Percentiles rank a stretch among this genome's conserved stretches.
phyloP scores from a whole-genome alignment of 2,797 vertebrate genomes.

The Rhinatrema bivittatum region DNA sequence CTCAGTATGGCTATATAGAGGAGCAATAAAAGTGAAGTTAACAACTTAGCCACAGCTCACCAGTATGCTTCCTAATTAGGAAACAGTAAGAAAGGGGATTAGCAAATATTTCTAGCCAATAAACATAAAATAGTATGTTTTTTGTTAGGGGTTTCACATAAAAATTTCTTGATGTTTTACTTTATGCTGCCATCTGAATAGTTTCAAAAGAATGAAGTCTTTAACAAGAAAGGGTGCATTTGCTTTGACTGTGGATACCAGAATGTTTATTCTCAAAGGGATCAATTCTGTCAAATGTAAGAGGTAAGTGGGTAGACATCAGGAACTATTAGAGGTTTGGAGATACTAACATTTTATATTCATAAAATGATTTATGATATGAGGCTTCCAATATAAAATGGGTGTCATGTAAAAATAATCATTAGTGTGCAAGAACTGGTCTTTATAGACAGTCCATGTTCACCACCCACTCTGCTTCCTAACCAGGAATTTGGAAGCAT shows the following conservation, averaged over 20 bases:
- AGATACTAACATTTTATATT: no score
- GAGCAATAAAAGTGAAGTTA: not conserved
- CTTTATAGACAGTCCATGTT: no score
- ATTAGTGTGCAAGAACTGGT: not conserved
- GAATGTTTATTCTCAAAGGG: not conserved
- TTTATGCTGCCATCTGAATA: no score
- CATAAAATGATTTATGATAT: not conserved
- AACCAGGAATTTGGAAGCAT: no score
- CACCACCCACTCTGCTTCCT: no score
- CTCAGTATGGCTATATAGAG: not conserved
- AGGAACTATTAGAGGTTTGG: no score
- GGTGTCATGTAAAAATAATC: conserved; percentile 1
- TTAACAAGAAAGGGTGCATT: not conserved
- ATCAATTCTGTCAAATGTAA: no score
- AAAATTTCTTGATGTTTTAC: not conserved
- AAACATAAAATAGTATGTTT: not conserved
- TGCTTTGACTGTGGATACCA: not conserved
- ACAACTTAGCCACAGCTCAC: not conserved
- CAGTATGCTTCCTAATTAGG: not conserved
- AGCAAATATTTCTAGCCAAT: not conserved
- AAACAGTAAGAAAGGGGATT: not conserved
- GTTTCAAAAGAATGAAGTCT: not conserved
- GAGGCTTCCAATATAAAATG: not conserved
- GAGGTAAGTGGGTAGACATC: no score
- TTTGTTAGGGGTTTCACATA: not conserved